phyloP scores from a whole-genome alignment of 2,797 vertebrate species.

The Lepilemur ruficaudatus region DNA sequence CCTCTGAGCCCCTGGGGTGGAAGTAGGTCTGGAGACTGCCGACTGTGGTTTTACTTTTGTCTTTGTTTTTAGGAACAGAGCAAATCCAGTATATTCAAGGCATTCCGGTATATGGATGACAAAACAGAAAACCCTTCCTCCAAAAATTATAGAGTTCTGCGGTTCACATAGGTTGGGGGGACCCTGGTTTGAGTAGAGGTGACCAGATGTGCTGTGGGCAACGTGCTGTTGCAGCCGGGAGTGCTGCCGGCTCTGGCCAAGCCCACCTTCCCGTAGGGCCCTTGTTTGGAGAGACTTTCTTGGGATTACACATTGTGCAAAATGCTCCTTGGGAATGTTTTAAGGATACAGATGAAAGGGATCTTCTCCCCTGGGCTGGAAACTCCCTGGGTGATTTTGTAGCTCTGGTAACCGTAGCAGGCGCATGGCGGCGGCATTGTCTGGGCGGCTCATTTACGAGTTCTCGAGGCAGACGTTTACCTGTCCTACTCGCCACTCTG shows the following conservation, averaged over 20 bases:
- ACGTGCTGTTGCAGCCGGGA: fast-evolving
- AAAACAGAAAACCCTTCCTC: not conserved
- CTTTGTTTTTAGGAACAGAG: not conserved
- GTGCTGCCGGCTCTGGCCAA: fast-evolving
- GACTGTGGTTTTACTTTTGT: not conserved
- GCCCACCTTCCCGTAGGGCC: fast-evolving
- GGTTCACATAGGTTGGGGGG: not conserved
- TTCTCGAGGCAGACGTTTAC: fast-evolving
- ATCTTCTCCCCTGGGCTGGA: not conserved
- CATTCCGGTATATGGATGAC: not conserved
- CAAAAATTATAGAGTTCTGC: not conserved
- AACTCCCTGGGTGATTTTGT: not conserved
- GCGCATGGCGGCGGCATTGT: fast-evolving
- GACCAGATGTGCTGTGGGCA: fast-evolving
- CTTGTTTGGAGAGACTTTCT: not conserved
- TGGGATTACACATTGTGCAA: not conserved
- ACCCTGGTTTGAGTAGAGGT: fast-evolving
- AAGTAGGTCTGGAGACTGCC: not conserved
- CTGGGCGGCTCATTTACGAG: not conserved
- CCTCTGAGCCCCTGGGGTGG: fast-evolving
- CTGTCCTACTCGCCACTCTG: fast-evolving
- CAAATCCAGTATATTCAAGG: not conserved
- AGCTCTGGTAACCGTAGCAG: fast-evolving
- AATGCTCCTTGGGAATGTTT: not conserved
- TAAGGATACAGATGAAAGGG: too few species aligned